Evolutionary conservation across 92 coral and sea anemone species (phyloP).

Genomic region (Nematostella vectensis): DNA sequence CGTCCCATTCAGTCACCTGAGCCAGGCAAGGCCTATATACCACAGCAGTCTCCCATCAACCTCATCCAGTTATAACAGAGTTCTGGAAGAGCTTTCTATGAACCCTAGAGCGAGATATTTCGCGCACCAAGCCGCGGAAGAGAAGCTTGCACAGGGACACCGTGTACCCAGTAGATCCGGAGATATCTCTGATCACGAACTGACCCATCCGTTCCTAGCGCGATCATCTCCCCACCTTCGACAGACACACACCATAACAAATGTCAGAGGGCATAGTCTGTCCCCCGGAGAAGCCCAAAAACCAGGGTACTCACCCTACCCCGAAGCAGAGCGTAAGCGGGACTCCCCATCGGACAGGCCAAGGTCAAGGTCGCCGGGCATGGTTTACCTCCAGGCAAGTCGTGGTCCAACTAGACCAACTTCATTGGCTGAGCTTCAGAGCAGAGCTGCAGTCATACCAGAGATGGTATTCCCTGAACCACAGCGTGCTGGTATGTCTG

Average conservation of each 20-base stretch:
- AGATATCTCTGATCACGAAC: constrained; percentile 71
- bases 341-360: constrained; percentile 34
- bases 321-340: constrained; percentile 15
- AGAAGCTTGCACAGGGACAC: constrained; percentile 20
- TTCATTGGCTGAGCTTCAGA: constrained; percentile 57
- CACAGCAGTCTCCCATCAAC: constrained; percentile 30
- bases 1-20: constrained; percentile 35
- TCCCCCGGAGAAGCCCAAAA: constrained; percentile 56
- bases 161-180: constrained; percentile 37
- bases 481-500: constrained; percentile 16
- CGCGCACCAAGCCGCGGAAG: constrained; percentile 17
- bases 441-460: constrained; percentile 73
- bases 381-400: constrained; percentile 41
- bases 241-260: constrained; percentile 24
- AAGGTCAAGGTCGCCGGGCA: constrained; percentile 37
- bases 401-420: constrained; percentile 42
- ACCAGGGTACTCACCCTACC: constrained; percentile 23
- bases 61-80: constrained; percentile 22
- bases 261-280: constrained; percentile 19
- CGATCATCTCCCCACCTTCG: constrained; percentile 31
- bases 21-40: not conserved
- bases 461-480: constrained; percentile 57
- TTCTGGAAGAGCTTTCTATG: constrained; percentile 32
- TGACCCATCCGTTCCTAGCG: constrained; percentile 61
- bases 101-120: constrained; percentile 10